phyloP scores from a whole-genome alignment of 1,140 invertebrate species.

The Drosophila erecta region DNA sequence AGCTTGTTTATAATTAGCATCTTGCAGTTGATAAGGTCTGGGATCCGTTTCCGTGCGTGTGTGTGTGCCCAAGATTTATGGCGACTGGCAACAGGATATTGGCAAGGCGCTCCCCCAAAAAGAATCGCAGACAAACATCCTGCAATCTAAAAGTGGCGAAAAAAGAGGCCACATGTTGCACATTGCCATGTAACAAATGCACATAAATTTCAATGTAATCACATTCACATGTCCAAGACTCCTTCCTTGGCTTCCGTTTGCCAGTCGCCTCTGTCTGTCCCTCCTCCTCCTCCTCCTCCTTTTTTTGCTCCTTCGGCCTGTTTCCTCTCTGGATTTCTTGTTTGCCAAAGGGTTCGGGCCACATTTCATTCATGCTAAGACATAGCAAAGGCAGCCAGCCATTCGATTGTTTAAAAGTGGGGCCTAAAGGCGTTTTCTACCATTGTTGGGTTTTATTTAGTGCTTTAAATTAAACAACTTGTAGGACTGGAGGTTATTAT shows the following conservation, averaged over 20 bases:
- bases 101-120: slow-evolving; percentile 55
- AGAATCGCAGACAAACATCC: slow-evolving; percentile 65
- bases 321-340: slow-evolving; percentile 8
- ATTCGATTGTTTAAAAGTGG: slow-evolving; percentile 32
- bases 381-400: slow-evolving; percentile 5
- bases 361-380: slow-evolving; percentile 77
- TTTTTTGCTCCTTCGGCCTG: slow-evolving; percentile 1
- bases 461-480: not conserved
- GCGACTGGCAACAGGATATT: slow-evolving; percentile 72
- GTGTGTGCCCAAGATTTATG: slow-evolving; percentile 68
- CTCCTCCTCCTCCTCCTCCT: not conserved
- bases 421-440: not conserved
- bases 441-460: not conserved
- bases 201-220: slow-evolving; percentile 82
- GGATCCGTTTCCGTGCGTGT: not conserved
- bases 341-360: slow-evolving; percentile 54
- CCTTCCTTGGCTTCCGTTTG: slow-evolving; percentile 25
- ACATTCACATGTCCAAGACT: slow-evolving; percentile 66
- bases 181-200: slow-evolving; percentile 72
- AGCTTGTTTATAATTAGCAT: slow-evolving; percentile 81
- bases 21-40: slow-evolving; percentile 70
- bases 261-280: slow-evolving; percentile 4
- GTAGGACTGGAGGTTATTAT: not conserved
- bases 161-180: slow-evolving; percentile 73
- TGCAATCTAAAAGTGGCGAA: slow-evolving; percentile 40